These are phyloP conservation scores for Ondatra zibethicus DNA, from an alignment of 2,113 vertebrate genomes.

Conservation along the genomic window DNA sequence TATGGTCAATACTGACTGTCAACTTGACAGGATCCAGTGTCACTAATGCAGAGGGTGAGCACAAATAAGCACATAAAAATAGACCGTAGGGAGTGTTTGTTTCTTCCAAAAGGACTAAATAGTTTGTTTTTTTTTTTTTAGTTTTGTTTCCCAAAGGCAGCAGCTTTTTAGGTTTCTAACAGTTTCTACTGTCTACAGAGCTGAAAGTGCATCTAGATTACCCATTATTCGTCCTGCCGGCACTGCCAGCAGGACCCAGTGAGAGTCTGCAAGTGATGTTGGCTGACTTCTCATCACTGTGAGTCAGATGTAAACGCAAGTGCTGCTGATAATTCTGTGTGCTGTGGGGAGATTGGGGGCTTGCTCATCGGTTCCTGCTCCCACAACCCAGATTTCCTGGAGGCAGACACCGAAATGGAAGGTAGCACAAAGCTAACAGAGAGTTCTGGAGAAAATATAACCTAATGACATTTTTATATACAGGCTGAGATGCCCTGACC, in stretches of 20 bases:
- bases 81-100: not conserved
- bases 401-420: not conserved
- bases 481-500: not conserved
- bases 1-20: not conserved
- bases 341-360: not conserved
- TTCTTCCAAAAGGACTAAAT: not conserved
- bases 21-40: not conserved
- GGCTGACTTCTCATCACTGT: not conserved
- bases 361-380: not conserved
- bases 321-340: not conserved
- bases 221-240: not conserved
- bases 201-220: not conserved
- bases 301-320: not conserved
- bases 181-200: not conserved
- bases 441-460: not conserved
- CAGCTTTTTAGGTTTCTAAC: constrained; percentile 23
- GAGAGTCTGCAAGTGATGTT: not conserved
- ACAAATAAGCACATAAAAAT: not conserved
- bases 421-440: not conserved
- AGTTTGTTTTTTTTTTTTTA: not conserved
- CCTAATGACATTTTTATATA: not conserved
- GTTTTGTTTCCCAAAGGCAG: not conserved
- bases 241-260: not conserved
- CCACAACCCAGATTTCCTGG: not conserved
- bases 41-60: not conserved